These are phyloP conservation scores for Pelagia noctiluca DNA, from an alignment of 30 jellyfish, hydroid and myxozoan species.

Conservation along the genomic window DNA sequence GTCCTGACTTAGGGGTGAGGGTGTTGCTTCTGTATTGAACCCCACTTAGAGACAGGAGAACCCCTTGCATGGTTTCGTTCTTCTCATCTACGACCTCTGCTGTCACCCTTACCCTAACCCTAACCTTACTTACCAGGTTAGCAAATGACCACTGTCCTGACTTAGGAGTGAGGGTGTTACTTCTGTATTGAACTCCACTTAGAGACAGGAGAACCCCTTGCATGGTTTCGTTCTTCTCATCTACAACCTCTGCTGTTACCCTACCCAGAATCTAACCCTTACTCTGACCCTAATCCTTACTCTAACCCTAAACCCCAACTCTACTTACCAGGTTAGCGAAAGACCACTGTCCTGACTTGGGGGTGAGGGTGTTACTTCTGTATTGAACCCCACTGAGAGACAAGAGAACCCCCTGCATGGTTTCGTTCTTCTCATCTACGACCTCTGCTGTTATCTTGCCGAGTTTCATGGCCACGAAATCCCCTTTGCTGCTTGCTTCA, in stretches of 20 bases:
- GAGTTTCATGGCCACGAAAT: conserved; percentile 89
- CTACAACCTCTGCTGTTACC: no score
- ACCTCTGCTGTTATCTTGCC: conserved; percentile 85
- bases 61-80: conserved; percentile 83
- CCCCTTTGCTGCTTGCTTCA: conserved; percentile 54
- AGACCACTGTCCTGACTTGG: conserved; percentile 72
- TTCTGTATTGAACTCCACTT: no score
- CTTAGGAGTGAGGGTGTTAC: no score
- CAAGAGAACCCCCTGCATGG: conserved; percentile 90
- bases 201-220: no score
- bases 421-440: conserved; percentile 62
- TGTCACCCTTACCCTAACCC: no score
- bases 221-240: no score
- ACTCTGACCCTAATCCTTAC: no score
- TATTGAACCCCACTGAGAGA: conserved; percentile 97
- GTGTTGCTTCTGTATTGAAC: conserved; percentile 93
- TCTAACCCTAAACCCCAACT: no score
- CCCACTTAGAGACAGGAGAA: conserved; percentile 95
- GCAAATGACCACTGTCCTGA: no score
- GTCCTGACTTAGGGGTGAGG: conserved; percentile 84
- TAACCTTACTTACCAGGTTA: no score
- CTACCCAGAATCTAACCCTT: no score
- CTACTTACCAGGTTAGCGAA: conserved; percentile 81
- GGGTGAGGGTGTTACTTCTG: conserved; percentile 91
- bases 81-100: conserved; percentile 81